Percentiles rank a stretch among this genome's conserved stretches.
phyloP scores from a whole-genome alignment of 2,113 vertebrate genomes.

The cattle (Bos taurus) region ARS-UCD2.0 NC_037333.1:102625001-102625500 shows the following conservation, averaged over 20 bases:
- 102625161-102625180: background rate
- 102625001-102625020: fast-evolving
- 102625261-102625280: background rate
- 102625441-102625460: background rate
- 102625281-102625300: background rate
- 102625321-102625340: background rate
- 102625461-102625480: background rate
- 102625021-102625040: background rate
- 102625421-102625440: background rate
- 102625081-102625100: background rate
- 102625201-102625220: background rate
- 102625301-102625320: background rate
- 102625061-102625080: background rate
- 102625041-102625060: background rate
- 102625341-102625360: fast-evolving
- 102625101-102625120: background rate
- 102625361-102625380: background rate
- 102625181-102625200: background rate
- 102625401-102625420: background rate
- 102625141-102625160: fast-evolving
- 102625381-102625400: background rate
- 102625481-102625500: background rate
- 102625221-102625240: background rate
- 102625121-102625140: background rate
- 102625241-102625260: background rate